These are phyloP conservation scores for Dromiciops gliroides DNA, from an alignment of 2,113 vertebrate species.

Conservation along the genomic window DNA sequence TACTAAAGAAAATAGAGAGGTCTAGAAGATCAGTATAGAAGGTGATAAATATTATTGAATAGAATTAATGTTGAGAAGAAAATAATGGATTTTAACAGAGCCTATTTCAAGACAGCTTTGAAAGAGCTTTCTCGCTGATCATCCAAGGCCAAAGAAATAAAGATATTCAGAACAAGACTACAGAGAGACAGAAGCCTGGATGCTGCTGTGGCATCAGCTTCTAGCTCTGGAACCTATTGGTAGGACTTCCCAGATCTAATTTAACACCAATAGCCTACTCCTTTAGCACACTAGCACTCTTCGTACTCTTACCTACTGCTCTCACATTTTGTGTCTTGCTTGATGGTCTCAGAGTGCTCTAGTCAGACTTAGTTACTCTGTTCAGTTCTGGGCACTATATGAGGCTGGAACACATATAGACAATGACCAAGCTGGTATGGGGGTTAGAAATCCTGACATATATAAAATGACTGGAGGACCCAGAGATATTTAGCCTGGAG, in stretches of 20 bases:
- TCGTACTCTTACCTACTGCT: neutral
- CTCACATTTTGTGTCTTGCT: neutral
- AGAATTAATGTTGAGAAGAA: neutral
- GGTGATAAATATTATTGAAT: neutral
- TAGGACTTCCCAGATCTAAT: neutral
- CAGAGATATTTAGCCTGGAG: neutral
- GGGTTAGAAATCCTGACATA: neutral
- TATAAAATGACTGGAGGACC: neutral
- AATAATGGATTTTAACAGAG: neutral
- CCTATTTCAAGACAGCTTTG: too few species aligned
- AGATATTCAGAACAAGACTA: neutral
- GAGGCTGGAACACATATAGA: neutral
- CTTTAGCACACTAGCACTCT: neutral
- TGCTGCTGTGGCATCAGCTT: neutral
- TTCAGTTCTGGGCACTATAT: neutral
- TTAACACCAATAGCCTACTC: neutral
- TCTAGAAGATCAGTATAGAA: neutral
- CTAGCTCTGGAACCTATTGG: neutral
- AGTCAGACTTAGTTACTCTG: neutral
- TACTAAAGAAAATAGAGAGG: neutral
- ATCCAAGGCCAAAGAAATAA: neutral
- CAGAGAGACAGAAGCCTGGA: neutral
- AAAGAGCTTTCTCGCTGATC: neutral
- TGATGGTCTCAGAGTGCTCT: neutral
- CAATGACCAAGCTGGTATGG: neutral